Base-by-base conservation (phyloP, 2,797 vertebrate species). In the Nothura maculosa region DNA sequence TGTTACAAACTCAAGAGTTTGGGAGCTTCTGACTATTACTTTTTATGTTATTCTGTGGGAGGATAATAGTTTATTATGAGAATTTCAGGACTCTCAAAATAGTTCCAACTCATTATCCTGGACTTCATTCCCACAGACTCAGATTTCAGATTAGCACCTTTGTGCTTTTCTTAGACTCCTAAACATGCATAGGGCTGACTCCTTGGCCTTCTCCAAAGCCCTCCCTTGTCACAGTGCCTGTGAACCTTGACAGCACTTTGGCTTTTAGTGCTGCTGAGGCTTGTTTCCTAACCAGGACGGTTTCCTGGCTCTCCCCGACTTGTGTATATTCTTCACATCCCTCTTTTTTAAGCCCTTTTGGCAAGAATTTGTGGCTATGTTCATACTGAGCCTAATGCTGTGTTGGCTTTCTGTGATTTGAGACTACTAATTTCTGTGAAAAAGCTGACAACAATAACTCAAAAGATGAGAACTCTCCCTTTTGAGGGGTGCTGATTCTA, bases 351-450 rank as follows among this genome's bases (percentile, higher is more conserved):
- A 92, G 74, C 34, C 86, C 18, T 62, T 90, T 67, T 55, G 38
- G 76, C 69, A 75, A 72, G 32, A 82, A 82, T 81, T 83, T 93
- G 81, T 89, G 82, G 47, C 84, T 82, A 34, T 45, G 93, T 64
- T 92, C 86, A 47, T 80, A 77, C 54, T 0, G 10, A 93, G 72
- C 72, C 43, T 91, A 0, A 0, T 87, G 69, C 54, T 55, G 7
- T 25, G 12, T 54, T 72, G 82, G 62, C 60, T 36, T 55, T 68
- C 62, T 92, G 80, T 89, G 80, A 86, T 84, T 89, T 91, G 84
- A 70, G 82, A 84, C 85, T 83, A 63, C 82, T 68, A 94, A 95
- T 95, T 93, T 93, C 52, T 92, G 63, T 89, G 67, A 50, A 91
- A 89, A 85, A 91, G 45, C 62, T 92, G 89, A 80, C 81, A 92